Evolutionary conservation across 2,888 invertebrate species (phyloP).

Genomic region (Gonocerus acuteangulatus): DNA sequence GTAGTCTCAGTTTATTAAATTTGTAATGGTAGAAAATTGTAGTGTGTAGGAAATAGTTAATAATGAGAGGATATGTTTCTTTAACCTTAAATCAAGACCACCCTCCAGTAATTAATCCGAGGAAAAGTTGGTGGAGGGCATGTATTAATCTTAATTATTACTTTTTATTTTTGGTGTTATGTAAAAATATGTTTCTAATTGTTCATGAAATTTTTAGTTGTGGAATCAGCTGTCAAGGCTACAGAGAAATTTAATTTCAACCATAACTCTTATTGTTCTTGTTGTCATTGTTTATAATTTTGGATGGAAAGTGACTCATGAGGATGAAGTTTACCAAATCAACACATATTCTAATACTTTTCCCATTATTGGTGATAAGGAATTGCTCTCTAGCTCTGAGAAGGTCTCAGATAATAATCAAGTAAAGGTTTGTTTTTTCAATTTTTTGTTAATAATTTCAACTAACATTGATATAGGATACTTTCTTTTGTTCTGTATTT

Average conservation of each 20-base stretch:
- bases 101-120: conserved; percentile 34
- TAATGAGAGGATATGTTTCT: conserved; percentile 38
- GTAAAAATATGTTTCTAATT: not conserved
- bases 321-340: conserved; percentile 4
- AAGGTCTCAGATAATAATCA: not conserved
- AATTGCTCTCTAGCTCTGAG: not conserved
- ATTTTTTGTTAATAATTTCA: not conserved
- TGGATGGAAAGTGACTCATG: conserved; percentile 40
- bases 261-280: conserved; percentile 53
- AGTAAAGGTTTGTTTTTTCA: not conserved
- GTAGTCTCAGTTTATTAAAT: conserved; percentile 1
- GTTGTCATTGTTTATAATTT: conserved; percentile 54
- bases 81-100: conserved; percentile 36
- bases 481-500: no score
- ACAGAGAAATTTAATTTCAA: conserved; percentile 68
- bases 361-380: conserved; percentile 33
- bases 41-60: conserved; percentile 3
- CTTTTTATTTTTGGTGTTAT: not conserved
- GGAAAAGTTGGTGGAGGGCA: conserved; percentile 46
- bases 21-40: conserved; percentile 13
- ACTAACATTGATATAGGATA: no score
- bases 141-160: conserved; percentile 32
- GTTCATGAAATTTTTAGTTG: conserved; percentile 53
- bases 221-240: conserved; percentile 81
- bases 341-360: conserved; percentile 41